These are phyloP conservation scores for Etia nguti DNA, from an alignment of 2,113 vertebrate species.

Conservation along the genomic window DNA sequence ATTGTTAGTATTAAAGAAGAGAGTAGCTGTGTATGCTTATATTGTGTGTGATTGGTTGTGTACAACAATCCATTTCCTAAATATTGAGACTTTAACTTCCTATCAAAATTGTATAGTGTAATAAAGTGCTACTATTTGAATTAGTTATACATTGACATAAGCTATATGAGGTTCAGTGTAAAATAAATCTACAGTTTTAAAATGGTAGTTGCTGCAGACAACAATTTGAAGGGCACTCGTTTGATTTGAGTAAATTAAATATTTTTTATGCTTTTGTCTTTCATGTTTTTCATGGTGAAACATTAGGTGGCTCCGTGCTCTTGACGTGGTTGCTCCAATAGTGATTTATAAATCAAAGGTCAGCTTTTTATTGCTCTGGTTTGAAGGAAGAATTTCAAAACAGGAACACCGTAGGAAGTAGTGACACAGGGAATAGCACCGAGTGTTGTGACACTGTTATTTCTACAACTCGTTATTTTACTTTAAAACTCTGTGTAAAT, in stretches of 20 bases:
- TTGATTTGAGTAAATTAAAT: constrained; percentile 48
- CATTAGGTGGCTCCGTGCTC: background rate
- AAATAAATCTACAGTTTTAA: constrained; percentile 15
- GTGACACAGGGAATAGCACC: background rate
- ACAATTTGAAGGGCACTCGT: constrained; percentile 10
- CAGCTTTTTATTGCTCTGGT: background rate
- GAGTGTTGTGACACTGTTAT: background rate
- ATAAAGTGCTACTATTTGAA: constrained; percentile 25
- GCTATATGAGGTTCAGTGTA: background rate
- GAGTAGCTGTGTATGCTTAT: constrained; percentile 20
- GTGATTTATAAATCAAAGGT: background rate
- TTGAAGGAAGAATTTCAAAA: background rate
- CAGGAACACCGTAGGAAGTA: background rate
- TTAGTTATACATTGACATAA: constrained; percentile 6
- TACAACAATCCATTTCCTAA: constrained; percentile 4
- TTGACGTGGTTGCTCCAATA: background rate
- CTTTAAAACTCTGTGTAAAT: background rate
- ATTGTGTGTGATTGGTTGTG: constrained; percentile 13
- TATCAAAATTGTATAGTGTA: constrained; percentile 4
- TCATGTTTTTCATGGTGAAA: constrained; percentile 26
- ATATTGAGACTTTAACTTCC: constrained; percentile 33
- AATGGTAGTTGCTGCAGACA: constrained; percentile 2
- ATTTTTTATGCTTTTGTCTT: constrained; percentile 47
- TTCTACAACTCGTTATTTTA: background rate
- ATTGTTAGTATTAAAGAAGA: constrained; percentile 18